Base-by-base conservation (phyloP, 1,140 invertebrate genomes). In the Aradophagus sp. region DNA sequence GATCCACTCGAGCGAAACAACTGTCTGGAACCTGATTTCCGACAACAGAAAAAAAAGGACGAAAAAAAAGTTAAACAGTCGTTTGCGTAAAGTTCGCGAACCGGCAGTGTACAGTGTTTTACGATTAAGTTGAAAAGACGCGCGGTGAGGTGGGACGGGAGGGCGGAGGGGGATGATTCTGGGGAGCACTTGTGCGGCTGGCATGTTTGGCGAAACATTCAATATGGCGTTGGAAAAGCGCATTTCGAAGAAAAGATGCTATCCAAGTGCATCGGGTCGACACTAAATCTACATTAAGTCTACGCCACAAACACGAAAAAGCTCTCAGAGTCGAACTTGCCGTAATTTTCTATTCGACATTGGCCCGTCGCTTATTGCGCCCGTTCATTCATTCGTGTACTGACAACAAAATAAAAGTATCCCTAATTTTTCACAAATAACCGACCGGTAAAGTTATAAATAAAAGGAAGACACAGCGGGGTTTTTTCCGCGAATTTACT, bases 241-340 rank as follows among this genome's bases (percentile, higher is more conserved):
- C 62, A 75, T 72, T 62, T 68, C 48, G 29, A 48, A 58, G 58
- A 70, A 65, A 77, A 73, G 70, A 74, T 74, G 59, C 73, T 55
- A 67, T 63, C 41, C 44, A 63, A 75, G 67, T 71, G 71, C 63
- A 77, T 55, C 67, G 68, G 53, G 52, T 53, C 69, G 66, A 77
- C 75, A 73, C 72, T 79, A 80, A 79, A 80, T 79, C 77, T 79
- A 79, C 77, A 79, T 79, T 79, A 79, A 73, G 61, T 58, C 48
- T 55, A 69, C 61, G 58, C 56, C 68, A 66, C 67, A 69, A 73
- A 80, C 78, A 78, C 69, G 71, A 65, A 71, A 80, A 80, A 80
- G 76, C 76, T 80, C 73, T 78, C 55, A 32, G 26, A 55, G 34
- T 26, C 56, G 38, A 62, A 56, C 34, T 58, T 58, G 23, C 35